phyloP scores from a whole-genome alignment of 2,113 vertebrate species.

The Fulica atra region DNA sequence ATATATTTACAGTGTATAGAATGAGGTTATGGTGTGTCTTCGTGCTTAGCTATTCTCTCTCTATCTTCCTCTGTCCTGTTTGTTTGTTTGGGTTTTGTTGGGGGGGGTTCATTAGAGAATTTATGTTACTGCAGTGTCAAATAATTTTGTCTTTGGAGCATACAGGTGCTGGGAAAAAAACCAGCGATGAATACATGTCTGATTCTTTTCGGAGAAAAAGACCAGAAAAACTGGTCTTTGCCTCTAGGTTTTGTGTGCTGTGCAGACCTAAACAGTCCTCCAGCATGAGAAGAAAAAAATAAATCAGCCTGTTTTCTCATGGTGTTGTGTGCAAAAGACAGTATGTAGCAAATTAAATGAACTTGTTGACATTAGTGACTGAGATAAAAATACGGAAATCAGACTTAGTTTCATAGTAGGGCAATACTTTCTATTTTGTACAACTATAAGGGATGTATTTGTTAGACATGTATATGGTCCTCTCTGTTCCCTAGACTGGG shows the following conservation, averaged over 20 bases:
- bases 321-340: not conserved
- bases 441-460: not conserved
- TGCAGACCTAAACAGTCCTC: not conserved
- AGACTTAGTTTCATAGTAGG: not conserved
- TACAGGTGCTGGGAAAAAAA: not conserved
- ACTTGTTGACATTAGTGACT: not conserved
- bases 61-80: fast-evolving
- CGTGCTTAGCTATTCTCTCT: not conserved
- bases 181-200: not conserved
- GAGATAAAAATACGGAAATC: not conserved
- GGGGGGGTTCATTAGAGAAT: not conserved
- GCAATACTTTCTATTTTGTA: not conserved
- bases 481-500: not conserved
- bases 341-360: not conserved
- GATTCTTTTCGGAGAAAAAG: not conserved
- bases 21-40: not conserved
- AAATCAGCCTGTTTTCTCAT: not conserved
- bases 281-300: too few species aligned
- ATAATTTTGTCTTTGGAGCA: not conserved
- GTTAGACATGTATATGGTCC: not conserved
- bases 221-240: not conserved
- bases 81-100: too few species aligned
- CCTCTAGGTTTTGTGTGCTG: not conserved
- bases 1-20: not conserved
- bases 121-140: not conserved